Percentiles rank a stretch among this genome's conserved stretches.
Evolutionary conservation across 2,888 invertebrate genomes (phyloP).

Genomic region (Agonum fuliginosum): DNA sequence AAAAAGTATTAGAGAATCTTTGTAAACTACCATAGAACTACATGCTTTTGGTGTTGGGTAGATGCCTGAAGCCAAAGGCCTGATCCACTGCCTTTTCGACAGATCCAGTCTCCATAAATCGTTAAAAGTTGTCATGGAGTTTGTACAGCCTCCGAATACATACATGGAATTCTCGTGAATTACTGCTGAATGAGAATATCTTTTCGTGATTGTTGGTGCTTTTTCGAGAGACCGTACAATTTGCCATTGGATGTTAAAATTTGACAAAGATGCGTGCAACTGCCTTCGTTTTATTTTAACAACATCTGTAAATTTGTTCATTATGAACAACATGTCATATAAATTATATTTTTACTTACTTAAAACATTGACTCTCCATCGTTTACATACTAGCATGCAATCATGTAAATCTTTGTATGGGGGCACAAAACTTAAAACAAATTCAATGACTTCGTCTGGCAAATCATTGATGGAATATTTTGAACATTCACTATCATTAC

Average conservation of each 20-base stretch:
- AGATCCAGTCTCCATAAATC: conserved; percentile 97
- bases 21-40: conserved; percentile 92
- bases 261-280: conserved; percentile 84
- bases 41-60: conserved; percentile 98
- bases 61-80: conserved; percentile 87
- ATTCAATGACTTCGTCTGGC: conserved; percentile 95
- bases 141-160: conserved; percentile 97
- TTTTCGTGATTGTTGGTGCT: conserved; percentile 87
- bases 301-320: conserved; percentile 80
- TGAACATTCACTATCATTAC: conserved; percentile 42
- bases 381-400: conserved; percentile 89
- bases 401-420: conserved; percentile 93
- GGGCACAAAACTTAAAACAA: conserved; percentile 90
- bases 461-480: conserved; percentile 78
- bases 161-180: conserved; percentile 91
- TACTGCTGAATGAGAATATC: conserved; percentile 95
- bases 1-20: conserved; percentile 86
- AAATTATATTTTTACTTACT: conserved; percentile 77
- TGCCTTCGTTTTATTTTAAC: conserved; percentile 83
- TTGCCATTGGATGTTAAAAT: conserved; percentile 86
- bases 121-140: conserved; percentile 95
- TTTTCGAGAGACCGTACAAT: conserved; percentile 77
- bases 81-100: conserved; percentile 88
- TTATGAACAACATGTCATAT: conserved; percentile 48
- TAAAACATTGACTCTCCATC: conserved; percentile 89